Evolutionary conservation across 2,797 vertebrate species (phyloP), one percentile per base, ranked within the genome.

Genomic region (Mormyrops boulengeri): DNA sequence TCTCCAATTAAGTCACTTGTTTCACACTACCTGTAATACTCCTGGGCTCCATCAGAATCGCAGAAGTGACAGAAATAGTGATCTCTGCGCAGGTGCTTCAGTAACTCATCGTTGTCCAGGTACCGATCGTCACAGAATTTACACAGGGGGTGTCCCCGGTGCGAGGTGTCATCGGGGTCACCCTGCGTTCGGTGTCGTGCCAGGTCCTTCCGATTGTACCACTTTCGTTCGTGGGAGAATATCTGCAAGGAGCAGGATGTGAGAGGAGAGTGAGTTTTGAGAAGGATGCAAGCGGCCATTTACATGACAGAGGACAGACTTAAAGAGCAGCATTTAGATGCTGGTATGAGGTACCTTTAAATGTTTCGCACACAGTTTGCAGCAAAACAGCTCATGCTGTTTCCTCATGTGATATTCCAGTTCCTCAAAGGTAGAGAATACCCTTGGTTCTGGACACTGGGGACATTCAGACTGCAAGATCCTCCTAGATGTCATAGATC

Each of bases 41-140:
- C 99, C 94, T 99, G 98, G 41, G 98, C 98, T 4, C 99, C 98
- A 0, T 99, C 99, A 0, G 98, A 96, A 11, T 99, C 99, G 55
- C 99, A 99, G 93, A 99, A 99, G 92, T 99, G 98, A 92, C 99
- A 99, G 93, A 99, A 99, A 91, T 98, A 99, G 94, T 99, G 99
- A 92, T 99, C 98, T 22, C 97, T 96, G 0, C 99, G 94, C 88
- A 99, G 93, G 93, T 99, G 99, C 80, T 99, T 99, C 2, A 99
- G 95, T 57, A 99, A 94, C 94, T 99, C 99, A 0, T 99, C 99
- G 0, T 99, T 99, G 91, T 99, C 99, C 47, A 99, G 94, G 92
- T 99, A 99, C 0, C 99, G 97, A 91, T 99, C 98, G 0, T 99
- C 98, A 0, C 98, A 99, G 93, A 99, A 99, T 93, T 99, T 99